Conservation (phyloP, 2,797 vertebrate genomes). For the Pangasius macronema region DNA sequence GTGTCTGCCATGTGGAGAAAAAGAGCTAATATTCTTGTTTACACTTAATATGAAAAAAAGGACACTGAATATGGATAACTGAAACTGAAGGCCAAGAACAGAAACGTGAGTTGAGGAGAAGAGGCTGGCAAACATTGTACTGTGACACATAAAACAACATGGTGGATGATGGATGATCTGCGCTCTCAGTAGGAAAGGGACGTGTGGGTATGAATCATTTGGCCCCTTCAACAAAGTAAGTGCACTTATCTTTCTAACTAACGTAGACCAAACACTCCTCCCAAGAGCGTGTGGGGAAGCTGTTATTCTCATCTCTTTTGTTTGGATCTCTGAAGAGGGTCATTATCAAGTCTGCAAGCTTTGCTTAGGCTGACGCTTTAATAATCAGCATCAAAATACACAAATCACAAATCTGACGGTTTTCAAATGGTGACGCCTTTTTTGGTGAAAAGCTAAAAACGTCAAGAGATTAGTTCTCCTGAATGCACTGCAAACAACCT, state of each 20-base stretch:
- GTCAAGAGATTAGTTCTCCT: neutral
- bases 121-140: slow-evolving; percentile 6
- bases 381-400: slow-evolving; percentile 30
- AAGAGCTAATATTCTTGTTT: slow-evolving; percentile 39
- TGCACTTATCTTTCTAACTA: slow-evolving; percentile 58
- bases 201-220: slow-evolving; percentile 55
- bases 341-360: slow-evolving; percentile 22
- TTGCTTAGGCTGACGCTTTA: slow-evolving; percentile 21
- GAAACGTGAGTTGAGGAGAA: neutral
- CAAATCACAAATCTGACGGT: neutral
- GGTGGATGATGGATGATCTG: slow-evolving; percentile 25
- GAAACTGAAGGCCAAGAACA: slow-evolving; percentile 9
- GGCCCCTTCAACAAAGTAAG: slow-evolving; percentile 57
- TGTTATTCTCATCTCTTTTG: slow-evolving; percentile 19
- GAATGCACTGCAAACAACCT: neutral
- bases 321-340: slow-evolving; percentile 30
- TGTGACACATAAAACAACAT: slow-evolving; percentile 29
- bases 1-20: slow-evolving; percentile 37
- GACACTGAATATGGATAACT: slow-evolving; percentile 36
- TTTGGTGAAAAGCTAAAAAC: slow-evolving; percentile 21
- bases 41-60: slow-evolving; percentile 33
- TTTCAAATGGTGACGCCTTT: slow-evolving; percentile 12
- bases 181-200: slow-evolving; percentile 46
- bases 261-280: slow-evolving; percentile 51
- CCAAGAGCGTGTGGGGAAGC: slow-evolving; percentile 7